Percentiles rank a stretch among this genome's conserved stretches.
phyloP scores from a whole-genome alignment of 2,888 invertebrate species.

The Oscheius sp. region DNA sequence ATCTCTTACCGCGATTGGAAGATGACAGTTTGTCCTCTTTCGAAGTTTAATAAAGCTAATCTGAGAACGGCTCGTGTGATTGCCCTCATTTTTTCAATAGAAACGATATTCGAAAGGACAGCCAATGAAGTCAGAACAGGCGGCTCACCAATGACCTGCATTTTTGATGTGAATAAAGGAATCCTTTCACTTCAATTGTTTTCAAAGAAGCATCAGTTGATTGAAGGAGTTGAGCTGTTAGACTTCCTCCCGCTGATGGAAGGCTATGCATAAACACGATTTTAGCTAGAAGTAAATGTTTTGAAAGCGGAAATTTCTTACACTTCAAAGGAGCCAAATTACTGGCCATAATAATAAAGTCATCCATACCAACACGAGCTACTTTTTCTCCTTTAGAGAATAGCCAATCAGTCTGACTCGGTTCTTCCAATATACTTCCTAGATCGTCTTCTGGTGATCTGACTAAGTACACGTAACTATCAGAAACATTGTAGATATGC shows the following conservation, averaged over 20 bases:
- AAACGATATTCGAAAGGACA: conserved; percentile 28
- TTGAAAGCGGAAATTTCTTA: background rate
- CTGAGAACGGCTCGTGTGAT: conserved; percentile 31
- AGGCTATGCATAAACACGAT: conserved; percentile 36
- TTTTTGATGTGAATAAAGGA: background rate
- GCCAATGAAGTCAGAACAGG: conserved; percentile 37
- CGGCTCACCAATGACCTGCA: conserved; percentile 38
- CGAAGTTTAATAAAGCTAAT: conserved; percentile 39
- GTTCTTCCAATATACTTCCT: conserved; percentile 30
- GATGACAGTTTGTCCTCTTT: conserved; percentile 37
- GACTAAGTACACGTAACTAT: conserved; percentile 40
- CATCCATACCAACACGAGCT: conserved; percentile 38
- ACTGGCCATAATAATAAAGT: conserved; percentile 29
- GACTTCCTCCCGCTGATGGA: conserved; percentile 36
- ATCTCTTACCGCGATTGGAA: conserved; percentile 32
- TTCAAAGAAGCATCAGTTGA: conserved; percentile 35
- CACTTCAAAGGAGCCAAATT: conserved; percentile 30
- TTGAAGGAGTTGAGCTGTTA: conserved; percentile 37
- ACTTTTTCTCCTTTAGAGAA: conserved; percentile 40
- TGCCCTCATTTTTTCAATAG: conserved; percentile 40
- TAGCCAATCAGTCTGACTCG: conserved; percentile 32
- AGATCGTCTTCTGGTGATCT: conserved; percentile 27
- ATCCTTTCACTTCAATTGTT: conserved; percentile 33
- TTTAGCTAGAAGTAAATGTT: conserved; percentile 24
- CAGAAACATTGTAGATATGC: conserved; percentile 45